These are phyloP conservation scores for Oryzias javanicus DNA, from an alignment of 2,113 vertebrate genomes.

Conservation along the genomic window DNA sequence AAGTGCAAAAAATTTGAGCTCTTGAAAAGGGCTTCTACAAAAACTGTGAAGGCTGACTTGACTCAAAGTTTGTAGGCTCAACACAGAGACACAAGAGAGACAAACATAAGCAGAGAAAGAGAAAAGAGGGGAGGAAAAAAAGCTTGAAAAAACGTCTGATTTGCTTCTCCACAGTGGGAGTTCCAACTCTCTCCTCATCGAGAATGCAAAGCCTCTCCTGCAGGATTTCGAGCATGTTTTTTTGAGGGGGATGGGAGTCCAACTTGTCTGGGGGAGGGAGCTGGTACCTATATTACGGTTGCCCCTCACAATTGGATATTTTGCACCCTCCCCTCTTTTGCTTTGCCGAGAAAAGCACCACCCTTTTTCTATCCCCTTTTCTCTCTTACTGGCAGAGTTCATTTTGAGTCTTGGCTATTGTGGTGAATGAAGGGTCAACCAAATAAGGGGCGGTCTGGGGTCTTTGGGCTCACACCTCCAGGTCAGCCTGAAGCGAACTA, in stretches of 20 bases:
- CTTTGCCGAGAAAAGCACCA: conserved; percentile 26
- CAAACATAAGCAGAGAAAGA: conserved; percentile 19
- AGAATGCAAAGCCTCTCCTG: conserved; percentile 81
- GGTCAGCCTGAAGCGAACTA: conserved; percentile 75
- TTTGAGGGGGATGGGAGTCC: conserved; percentile 52
- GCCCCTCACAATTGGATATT: conserved; percentile 49
- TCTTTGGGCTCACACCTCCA: conserved; percentile 67
- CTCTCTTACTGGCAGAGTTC: conserved; percentile 63
- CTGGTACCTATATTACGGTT: conserved; percentile 53
- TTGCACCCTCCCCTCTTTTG: conserved; percentile 56
- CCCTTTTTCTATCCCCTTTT: conserved; percentile 37
- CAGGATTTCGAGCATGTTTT: conserved; percentile 20
- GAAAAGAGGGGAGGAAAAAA: conserved; percentile 19
- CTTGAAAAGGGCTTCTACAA: conserved; percentile 3
- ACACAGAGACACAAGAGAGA: conserved; percentile 12
- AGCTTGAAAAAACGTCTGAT: conserved; percentile 54
- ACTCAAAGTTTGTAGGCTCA: conserved; percentile 25
- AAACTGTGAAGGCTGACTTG: conserved; percentile 36
- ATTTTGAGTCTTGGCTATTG: conserved; percentile 73
- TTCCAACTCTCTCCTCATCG: conserved; percentile 67
- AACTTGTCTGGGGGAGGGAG: conserved; percentile 67
- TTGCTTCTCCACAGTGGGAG: conserved; percentile 55
- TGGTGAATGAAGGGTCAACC: conserved; percentile 78
- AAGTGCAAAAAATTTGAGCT: conserved; percentile 17
- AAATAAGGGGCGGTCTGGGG: conserved; percentile 63